Percentiles rank a stretch among this genome's conserved stretches.
phyloP scores from a whole-genome alignment of 1,140 invertebrate species.

The Oreohelix idahoensis region DNA sequence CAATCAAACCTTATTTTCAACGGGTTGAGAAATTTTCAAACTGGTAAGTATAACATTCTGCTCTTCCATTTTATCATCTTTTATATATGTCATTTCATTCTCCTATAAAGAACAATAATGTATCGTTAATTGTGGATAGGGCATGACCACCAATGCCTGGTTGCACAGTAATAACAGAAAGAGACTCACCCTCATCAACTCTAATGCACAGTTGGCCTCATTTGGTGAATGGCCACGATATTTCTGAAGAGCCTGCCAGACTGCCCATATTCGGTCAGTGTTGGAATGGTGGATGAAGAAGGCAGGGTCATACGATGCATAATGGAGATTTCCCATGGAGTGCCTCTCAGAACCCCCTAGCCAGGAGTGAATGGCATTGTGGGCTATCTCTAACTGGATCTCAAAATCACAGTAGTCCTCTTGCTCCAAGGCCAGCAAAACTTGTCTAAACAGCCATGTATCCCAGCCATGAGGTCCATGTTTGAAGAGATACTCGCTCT shows the following conservation, averaged over 20 bases:
- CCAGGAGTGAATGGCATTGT: slow-evolving; percentile 49
- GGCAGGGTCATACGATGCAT: slow-evolving; percentile 47
- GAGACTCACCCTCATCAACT: slow-evolving; percentile 38
- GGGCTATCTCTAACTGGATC: slow-evolving; percentile 51
- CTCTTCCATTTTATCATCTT: too few relatives aligned
- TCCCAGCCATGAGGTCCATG: slow-evolving; percentile 39
- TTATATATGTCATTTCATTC: too few relatives aligned
- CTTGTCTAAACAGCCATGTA: slow-evolving; percentile 44
- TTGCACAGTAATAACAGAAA: too few relatives aligned
- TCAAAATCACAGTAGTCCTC: slow-evolving; percentile 54
- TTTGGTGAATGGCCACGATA: slow-evolving; percentile 43
- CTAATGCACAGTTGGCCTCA: slow-evolving; percentile 49
- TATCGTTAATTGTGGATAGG: too few relatives aligned
- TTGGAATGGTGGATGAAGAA: slow-evolving; percentile 50
- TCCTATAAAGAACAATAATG: too few relatives aligned
- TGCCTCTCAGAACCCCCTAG: slow-evolving; percentile 43
- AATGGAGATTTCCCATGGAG: slow-evolving; percentile 51
- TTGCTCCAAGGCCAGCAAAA: slow-evolving; percentile 49
- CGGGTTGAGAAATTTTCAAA: too few relatives aligned
- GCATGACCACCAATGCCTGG: too few relatives aligned
- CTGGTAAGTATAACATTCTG: too few relatives aligned
- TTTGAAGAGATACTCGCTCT: slow-evolving; percentile 15
- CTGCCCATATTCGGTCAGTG: slow-evolving; percentile 47
- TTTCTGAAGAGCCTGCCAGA: slow-evolving; percentile 51
- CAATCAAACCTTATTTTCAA: too few relatives aligned